Evolutionary conservation across 2,113 vertebrate genomes (phyloP).

Genomic region (Danio rerio): GRCz12tu NC_133176.1:28843501-28844000

Average conservation of each 20-base stretch:
- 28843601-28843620: neutral
- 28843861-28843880: conserved; percentile 7
- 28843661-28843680: neutral
- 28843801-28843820: conserved; percentile 1
- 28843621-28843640: neutral
- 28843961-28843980: neutral
- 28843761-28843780: neutral
- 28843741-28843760: neutral
- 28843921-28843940: neutral
- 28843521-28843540: no score
- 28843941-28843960: neutral
- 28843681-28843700: neutral
- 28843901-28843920: no score
- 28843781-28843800: neutral
- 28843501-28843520: no score
- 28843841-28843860: conserved; percentile 33
- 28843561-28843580: no score
- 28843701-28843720: neutral
- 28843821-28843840: conserved; percentile 10
- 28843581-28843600: no score
- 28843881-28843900: conserved; percentile 4
- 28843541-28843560: no score
- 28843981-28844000: neutral
- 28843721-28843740: neutral
- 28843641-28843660: neutral